Evolutionary conservation across 2,888 invertebrate species (phyloP).

Genomic region (Lycia hirtaria): DNA sequence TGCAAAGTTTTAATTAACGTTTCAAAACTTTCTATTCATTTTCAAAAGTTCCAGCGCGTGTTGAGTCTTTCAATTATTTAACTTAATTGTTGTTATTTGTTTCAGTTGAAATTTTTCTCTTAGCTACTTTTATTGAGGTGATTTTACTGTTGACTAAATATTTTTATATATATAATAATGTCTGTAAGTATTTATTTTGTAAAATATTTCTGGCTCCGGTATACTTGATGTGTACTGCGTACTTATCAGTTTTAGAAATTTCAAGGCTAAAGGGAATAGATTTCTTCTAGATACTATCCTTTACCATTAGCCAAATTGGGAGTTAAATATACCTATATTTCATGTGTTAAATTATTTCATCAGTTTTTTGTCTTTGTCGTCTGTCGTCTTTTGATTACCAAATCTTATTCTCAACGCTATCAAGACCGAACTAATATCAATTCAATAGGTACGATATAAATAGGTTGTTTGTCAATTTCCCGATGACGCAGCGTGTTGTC

Average conservation of each 20-base stretch:
- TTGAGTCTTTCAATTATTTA: constrained; percentile 57
- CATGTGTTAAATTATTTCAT: no score
- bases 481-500: constrained; percentile 74
- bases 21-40: constrained; percentile 71
- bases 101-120: constrained; percentile 11
- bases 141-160: neutral
- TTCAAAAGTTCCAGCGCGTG: constrained; percentile 56
- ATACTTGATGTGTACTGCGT: no score
- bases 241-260: no score
- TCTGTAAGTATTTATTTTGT: no score
- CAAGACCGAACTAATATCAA: constrained; percentile 10
- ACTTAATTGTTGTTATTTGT: constrained; percentile 52
- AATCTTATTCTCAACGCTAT: constrained; percentile 1
- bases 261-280: no score
- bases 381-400: neutral
- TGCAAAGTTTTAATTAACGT: constrained; percentile 72
- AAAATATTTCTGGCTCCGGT: no score
- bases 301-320: no score
- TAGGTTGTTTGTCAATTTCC: constrained; percentile 74
- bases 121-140: neutral
- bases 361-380: no score
- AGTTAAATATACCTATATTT: no score
- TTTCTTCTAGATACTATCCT: no score
- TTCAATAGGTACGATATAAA: constrained; percentile 46
- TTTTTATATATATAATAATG: neutral